A percentile compares a stretch with the other conserved stretches of the same genome.
These are phyloP conservation scores for Columba livia DNA, from an alignment of 2,113 vertebrate genomes.

Conservation along the genomic window DNA sequence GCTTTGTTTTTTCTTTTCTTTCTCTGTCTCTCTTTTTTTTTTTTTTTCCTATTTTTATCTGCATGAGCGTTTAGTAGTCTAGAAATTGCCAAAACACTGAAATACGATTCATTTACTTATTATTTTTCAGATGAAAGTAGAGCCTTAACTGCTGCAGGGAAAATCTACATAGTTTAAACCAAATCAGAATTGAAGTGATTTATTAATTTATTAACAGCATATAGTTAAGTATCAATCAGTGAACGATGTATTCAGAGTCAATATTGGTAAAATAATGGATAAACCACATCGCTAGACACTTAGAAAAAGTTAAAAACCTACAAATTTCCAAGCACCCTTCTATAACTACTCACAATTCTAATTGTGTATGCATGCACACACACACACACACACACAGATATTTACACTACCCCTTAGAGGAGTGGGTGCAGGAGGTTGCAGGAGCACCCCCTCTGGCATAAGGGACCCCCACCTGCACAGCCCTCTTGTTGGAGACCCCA, in stretches of 20 bases:
- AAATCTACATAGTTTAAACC: background rate
- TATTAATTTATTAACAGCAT: background rate
- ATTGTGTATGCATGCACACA: no score
- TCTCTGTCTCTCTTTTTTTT: no score
- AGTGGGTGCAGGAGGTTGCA: background rate
- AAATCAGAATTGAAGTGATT: background rate
- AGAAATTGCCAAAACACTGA: background rate
- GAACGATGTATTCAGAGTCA: background rate
- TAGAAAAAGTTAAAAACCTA: background rate
- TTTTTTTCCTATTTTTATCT: rapidly evolving
- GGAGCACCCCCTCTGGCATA: background rate
- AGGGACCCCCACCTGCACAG: background rate
- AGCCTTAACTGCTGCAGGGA: background rate
- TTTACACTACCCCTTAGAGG: rapidly evolving
- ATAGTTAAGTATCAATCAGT: background rate
- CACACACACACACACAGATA: rapidly evolving
- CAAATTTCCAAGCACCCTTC: background rate
- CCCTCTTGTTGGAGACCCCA: background rate
- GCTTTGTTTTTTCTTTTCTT: no score
- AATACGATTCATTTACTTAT: background rate
- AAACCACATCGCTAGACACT: background rate
- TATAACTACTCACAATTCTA: background rate
- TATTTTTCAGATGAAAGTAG: background rate
- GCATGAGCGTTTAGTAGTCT: background rate
- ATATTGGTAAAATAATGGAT: background rate